Percentiles rank a stretch among this genome's conserved stretches.
phyloP scores from a whole-genome alignment of 2,888 invertebrate species.

The Allacma fusca region DNA sequence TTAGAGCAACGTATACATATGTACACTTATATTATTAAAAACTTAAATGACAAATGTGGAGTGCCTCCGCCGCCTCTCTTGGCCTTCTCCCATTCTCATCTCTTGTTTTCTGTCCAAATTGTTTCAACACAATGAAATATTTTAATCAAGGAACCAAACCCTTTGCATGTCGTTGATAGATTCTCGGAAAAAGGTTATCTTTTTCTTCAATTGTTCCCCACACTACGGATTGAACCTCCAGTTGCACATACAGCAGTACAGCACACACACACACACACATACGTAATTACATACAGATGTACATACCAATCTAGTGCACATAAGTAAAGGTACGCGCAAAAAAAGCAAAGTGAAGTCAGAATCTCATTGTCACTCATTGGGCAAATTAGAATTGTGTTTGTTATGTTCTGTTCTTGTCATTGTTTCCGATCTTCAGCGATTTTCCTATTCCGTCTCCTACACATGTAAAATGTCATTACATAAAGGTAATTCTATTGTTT shows the following conservation, averaged over 20 bases:
- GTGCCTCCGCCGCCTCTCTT: background rate
- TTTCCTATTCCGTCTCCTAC: conserved; percentile 5
- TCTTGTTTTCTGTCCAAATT: conserved; percentile 7
- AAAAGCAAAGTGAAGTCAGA: background rate
- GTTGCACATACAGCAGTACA: too few relatives aligned
- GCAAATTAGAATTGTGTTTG: background rate
- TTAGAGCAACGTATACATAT: background rate
- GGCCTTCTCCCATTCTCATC: background rate
- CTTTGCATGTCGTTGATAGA: conserved; percentile 1
- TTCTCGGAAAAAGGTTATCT: background rate
- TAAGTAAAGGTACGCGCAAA: too few relatives aligned
- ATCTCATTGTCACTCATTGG: conserved; percentile 10
- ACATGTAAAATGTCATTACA: background rate
- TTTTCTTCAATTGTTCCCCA: background rate
- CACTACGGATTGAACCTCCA: background rate
- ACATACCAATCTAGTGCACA: too few relatives aligned
- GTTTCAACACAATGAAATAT: conserved; percentile 16
- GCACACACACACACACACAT: too few relatives aligned
- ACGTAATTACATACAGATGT: too few relatives aligned
- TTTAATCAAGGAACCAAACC: conserved; percentile 12
- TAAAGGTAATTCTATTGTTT: conserved; percentile 4
- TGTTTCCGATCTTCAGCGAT: background rate
- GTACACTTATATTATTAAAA: too few relatives aligned
- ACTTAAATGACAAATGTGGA: background rate
- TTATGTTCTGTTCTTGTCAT: background rate